A percentile compares a stretch with the other conserved stretches of the same genome.
phyloP scores from a whole-genome alignment of 2,797 vertebrate species.

The Cryptoblepharus egeriae region DNA sequence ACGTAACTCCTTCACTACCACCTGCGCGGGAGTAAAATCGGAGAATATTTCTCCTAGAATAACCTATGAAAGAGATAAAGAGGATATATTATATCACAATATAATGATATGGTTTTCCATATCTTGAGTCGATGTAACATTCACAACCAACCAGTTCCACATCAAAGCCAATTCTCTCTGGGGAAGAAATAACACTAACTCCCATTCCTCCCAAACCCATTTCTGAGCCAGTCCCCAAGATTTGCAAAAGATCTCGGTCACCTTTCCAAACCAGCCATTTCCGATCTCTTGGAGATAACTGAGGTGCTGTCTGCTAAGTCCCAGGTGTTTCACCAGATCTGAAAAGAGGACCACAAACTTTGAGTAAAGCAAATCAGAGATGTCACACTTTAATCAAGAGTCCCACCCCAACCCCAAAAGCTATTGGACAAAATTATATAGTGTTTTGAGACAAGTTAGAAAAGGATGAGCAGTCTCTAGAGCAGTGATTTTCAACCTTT shows the following conservation, averaged over 20 bases:
- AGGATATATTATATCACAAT: neutral
- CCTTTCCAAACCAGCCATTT: constrained; percentile 95
- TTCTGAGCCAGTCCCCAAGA: neutral
- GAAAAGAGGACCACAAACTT: neutral
- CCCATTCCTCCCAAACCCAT: neutral
- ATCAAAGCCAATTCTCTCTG: neutral
- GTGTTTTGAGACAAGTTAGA: neutral
- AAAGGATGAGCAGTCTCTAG: neutral
- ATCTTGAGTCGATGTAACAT: neutral
- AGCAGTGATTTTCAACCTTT: too few relatives aligned
- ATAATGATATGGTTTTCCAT: neutral
- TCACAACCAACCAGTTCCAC: neutral
- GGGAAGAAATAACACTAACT: neutral
- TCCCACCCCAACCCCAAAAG: neutral
- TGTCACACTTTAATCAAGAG: neutral
- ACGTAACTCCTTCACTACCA: constrained; percentile 92
- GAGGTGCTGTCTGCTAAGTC: constrained; percentile 89
- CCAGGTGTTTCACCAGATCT: constrained; percentile 74
- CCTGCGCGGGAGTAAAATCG: constrained; percentile 90
- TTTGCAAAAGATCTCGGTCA: constrained; percentile 61
- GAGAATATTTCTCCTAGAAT: constrained; percentile 92
- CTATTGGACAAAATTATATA: neutral
- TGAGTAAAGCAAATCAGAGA: neutral
- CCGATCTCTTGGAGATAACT: constrained; percentile 95
- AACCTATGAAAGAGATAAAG: constrained; percentile 76